A percentile compares a stretch with the other conserved stretches of the same genome.
phyloP scores from a whole-genome alignment of 2,888 invertebrate genomes.

The Bellardia pandia region DNA sequence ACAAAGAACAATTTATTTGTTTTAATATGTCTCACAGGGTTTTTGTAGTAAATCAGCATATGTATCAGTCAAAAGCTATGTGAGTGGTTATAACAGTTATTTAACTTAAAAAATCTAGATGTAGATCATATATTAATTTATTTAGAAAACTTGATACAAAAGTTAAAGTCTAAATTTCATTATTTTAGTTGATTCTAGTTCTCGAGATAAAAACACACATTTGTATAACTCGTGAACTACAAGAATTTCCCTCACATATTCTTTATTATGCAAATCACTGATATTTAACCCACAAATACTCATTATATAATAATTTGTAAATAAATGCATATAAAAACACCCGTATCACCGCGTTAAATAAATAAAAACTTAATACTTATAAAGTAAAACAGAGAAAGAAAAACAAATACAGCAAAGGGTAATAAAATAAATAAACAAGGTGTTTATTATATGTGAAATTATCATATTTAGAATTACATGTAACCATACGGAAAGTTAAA shows the following conservation, averaged over 20 bases:
- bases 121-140: too few relatives aligned
- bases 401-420: not conserved
- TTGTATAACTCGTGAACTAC: not conserved
- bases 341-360: not conserved
- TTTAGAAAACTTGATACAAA: too few relatives aligned
- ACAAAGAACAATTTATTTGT: too few relatives aligned
- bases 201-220: too few relatives aligned
- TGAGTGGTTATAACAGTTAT: too few relatives aligned
- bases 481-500: slow-evolving; percentile 46
- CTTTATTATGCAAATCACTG: not conserved
- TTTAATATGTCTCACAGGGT: too few relatives aligned
- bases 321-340: not conserved
- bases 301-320: not conserved
- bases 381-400: not conserved
- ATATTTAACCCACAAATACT: not conserved
- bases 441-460: slow-evolving; percentile 69
- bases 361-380: not conserved
- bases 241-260: not conserved
- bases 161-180: too few relatives aligned
- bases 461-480: slow-evolving; percentile 58
- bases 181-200: too few relatives aligned
- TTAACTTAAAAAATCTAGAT: too few relatives aligned
- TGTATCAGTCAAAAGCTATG: too few relatives aligned
- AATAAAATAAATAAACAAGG: slow-evolving; percentile 52
- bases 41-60: too few relatives aligned